Percentiles rank a stretch among this genome's conserved stretches.
Conservation (phyloP, 2,797 vertebrate species). For the Hirundo rustica region DNA sequence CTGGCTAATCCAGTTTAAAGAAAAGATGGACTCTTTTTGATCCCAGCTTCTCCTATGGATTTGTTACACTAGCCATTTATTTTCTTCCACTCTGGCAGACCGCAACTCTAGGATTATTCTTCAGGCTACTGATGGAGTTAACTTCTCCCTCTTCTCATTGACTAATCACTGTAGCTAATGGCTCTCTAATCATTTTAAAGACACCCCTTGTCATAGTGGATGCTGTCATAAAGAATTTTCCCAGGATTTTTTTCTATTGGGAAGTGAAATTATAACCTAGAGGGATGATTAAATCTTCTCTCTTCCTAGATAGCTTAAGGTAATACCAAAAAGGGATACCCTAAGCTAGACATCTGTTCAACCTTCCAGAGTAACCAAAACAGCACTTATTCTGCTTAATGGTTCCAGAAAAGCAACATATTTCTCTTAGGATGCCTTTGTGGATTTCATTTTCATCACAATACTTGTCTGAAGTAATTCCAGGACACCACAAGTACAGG, state of each 20-base stretch:
- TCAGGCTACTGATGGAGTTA: background rate
- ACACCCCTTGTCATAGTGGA: background rate
- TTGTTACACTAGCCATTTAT: background rate
- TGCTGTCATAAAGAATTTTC: background rate
- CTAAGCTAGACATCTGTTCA: background rate
- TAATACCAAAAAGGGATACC: background rate
- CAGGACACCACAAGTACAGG: background rate
- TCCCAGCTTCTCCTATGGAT: background rate
- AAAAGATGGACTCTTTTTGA: background rate
- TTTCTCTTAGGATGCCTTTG: background rate
- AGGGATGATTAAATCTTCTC: background rate
- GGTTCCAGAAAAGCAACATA: background rate
- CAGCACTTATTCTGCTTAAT: background rate
- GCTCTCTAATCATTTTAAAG: background rate
- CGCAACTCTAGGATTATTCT: background rate
- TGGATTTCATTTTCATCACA: background rate
- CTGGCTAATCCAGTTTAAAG: slow-evolving; percentile 21
- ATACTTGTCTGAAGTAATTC: background rate
- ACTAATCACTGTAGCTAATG: background rate
- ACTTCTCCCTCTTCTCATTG: background rate
- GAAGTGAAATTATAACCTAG: background rate
- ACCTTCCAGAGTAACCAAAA: background rate
- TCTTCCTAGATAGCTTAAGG: background rate
- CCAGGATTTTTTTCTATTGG: background rate
- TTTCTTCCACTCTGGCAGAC: background rate